Evolutionary conservation across 2,113 vertebrate genomes (phyloP), one percentile per base, ranked within the genome.

Genomic region (Symphodus melops): DNA sequence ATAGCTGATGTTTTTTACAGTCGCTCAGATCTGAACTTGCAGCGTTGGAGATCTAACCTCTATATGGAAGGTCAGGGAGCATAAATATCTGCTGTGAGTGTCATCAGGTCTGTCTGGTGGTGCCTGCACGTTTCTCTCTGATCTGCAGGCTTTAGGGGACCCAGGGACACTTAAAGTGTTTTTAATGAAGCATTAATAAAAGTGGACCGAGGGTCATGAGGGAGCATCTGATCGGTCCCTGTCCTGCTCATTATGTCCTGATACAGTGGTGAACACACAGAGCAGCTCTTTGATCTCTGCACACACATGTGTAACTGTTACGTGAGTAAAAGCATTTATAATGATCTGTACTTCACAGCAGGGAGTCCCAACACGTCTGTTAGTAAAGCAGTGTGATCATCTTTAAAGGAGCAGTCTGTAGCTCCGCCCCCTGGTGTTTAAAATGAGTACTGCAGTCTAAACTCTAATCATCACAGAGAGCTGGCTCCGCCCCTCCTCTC

Each of bases 301-400:
- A 81, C 83, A 81, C 1, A 74, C 55, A 11, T 8, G 60, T 68
- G 64, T n/a, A 42, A 44, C 46, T 64, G 37, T 82, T 82, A 67
- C 73, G 1, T 71, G 58, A 74, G 64, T 4, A 36, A 3, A 37
- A 23, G 10, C 33, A 0, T 23, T 37, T 17, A 20, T 67, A n/a
- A 62, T 63, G 61, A 75, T 44, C 67, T 63, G 48, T 53, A 37
- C 37, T 54, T 69, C 58, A 54, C 33, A 37, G 59, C 48, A 60
- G 28, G 28, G 28, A 61, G 23, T 28, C n/a, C 19, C 60, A 72
- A 13, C 8, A 33, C 28, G 28, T 33, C 28, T 33, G 28, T 4
- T 5, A 33, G 28, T 33, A 33, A 33, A 33, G 28, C 28, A 33
- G 28, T 51, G 48, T 41, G 3, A 10, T 41, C 42, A 44, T 4